These are phyloP conservation scores for Cynopterus brachyotis DNA, from an alignment of 2,113 vertebrate genomes.

Conservation along the genomic window DNA sequence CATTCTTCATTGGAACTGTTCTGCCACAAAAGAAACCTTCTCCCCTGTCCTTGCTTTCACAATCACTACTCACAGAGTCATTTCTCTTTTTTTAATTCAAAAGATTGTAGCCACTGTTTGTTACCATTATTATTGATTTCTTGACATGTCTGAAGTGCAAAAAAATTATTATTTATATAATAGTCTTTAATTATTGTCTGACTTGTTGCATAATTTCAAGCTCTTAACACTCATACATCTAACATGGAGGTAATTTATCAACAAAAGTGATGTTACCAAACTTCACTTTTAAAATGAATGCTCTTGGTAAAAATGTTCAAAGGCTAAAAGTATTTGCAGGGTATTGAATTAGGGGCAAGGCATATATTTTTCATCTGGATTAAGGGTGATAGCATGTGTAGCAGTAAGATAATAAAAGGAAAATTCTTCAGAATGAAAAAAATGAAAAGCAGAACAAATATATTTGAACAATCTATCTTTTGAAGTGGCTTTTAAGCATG, in stretches of 20 bases:
- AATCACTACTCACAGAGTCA: constrained; percentile 11
- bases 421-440: constrained; percentile 46
- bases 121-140: neutral
- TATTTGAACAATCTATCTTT: constrained; percentile 49
- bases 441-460: constrained; percentile 45
- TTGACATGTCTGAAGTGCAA: constrained; percentile 14
- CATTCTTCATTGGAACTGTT: neutral
- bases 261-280: neutral
- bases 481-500: constrained; percentile 47
- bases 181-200: neutral
- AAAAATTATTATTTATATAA: constrained; percentile 55
- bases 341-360: neutral
- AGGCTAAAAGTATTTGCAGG: constrained; percentile 34
- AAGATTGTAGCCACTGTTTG: constrained; percentile 10
- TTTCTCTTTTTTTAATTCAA: constrained; percentile 24
- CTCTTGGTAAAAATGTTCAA: constrained; percentile 37
- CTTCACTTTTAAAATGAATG: constrained; percentile 52
- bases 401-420: constrained; percentile 46
- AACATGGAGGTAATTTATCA: constrained; percentile 39
- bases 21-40: neutral
- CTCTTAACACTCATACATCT: constrained; percentile 21
- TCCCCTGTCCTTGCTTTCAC: neutral
- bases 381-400: neutral
- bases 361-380: neutral
- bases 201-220: constrained; percentile 19